Evolutionary conservation across 1,140 invertebrate genomes (phyloP).

Genomic region (Lutraria rhynchaena): DNA sequence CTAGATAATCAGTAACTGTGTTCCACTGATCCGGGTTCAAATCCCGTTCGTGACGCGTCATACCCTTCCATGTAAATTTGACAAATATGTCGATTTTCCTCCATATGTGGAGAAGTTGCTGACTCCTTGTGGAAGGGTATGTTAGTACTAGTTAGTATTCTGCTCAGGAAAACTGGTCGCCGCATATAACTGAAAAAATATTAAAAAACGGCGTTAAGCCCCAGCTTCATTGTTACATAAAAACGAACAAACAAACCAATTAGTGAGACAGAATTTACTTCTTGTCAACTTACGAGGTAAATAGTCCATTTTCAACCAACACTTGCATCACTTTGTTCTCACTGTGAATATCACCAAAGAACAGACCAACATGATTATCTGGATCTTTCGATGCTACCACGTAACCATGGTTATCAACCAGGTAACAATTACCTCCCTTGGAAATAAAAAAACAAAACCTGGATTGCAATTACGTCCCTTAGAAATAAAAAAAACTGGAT

Average conservation of each 20-base stretch:
- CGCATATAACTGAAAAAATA: too few relatives aligned
- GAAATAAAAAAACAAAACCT: conserved; percentile 40
- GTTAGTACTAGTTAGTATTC: too few relatives aligned
- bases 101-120: too few relatives aligned
- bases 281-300: conserved; percentile 37
- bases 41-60: too few relatives aligned
- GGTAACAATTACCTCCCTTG: conserved; percentile 65
- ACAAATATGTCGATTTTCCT: too few relatives aligned
- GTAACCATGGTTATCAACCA: conserved; percentile 70
- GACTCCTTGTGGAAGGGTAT: too few relatives aligned
- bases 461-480: too few relatives aligned
- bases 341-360: conserved; percentile 51
- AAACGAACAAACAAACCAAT: neutral
- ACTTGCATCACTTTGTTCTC: conserved; percentile 53
- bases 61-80: too few relatives aligned
- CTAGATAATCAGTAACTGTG: neutral
- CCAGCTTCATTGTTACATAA: neutral
- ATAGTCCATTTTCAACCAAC: conserved; percentile 46
- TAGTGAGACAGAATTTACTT: conserved; percentile 32
- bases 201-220: neutral
- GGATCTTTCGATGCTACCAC: conserved; percentile 63
- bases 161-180: too few relatives aligned
- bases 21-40: too few relatives aligned
- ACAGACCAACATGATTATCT: conserved; percentile 42
- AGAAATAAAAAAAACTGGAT: too few relatives aligned